Base-by-base conservation (phyloP, 2,113 vertebrate genomes). In the Stegastes partitus region DNA sequence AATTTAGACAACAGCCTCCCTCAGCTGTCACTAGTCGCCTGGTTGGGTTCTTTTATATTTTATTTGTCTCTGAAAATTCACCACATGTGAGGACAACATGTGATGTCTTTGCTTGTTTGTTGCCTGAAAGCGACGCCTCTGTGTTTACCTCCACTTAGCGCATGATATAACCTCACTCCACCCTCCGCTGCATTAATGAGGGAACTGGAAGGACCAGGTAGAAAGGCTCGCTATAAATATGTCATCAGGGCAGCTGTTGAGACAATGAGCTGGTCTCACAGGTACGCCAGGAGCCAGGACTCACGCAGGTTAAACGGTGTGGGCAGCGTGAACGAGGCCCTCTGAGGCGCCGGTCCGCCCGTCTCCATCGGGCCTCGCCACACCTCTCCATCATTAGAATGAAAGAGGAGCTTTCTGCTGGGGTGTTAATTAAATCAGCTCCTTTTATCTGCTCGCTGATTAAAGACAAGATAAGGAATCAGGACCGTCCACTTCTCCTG, bases 171-270 rank as follows among this genome's bases (percentile, higher is more conserved):
- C 11, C 26, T n/a, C 4, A 3, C 79, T 56, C 61, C 68, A 23
- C 70, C 71, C 42, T 56, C 44, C 11, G 4, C 44, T 0, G 45
- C 42, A 53, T 64, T 28, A 37, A 71, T 63, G 23, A 85, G 49
- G 3, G 62, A 89, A 81, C 74, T 71, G 84, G 87, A 68, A 63
- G 45, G 54, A 82, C 79, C 0, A 61, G 84, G 31, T 83, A 1
- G 37, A 5, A 58, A 12, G 12, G 14, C 12, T 15, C 14, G 59
- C 37, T 49, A 18, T 65, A 50, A 85, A 79, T 57, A 65, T 51
- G 74, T 72, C 76, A 81, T 42, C 22, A 19, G 25, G 18, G 71
- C 58, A 4, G 72, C 18, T 47, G 67, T 18, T 23, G 34, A 44
- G 37, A 58, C 49, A 82, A 25, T 39, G 39, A 54, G 39, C 47